These are phyloP conservation scores for Saccopteryx leptura DNA, from an alignment of 2,113 vertebrate genomes.

Conservation along the genomic window DNA sequence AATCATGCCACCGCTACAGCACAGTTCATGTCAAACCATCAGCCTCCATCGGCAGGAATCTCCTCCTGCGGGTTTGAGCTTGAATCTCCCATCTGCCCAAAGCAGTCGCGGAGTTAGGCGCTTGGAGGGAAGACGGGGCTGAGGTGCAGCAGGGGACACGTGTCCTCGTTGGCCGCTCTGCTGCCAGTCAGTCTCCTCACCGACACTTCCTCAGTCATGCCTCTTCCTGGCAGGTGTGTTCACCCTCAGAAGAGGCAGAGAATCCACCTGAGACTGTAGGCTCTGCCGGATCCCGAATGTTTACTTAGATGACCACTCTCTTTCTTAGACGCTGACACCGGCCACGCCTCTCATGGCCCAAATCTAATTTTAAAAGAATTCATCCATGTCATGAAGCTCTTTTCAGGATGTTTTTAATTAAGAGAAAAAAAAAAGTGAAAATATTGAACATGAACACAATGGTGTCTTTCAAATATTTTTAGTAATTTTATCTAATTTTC, in stretches of 20 bases:
- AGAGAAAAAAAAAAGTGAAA: constrained; percentile 55
- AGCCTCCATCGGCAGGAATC: neutral
- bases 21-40: neutral
- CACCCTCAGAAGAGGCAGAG: neutral
- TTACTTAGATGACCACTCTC: neutral
- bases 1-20: neutral
- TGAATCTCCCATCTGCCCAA: neutral
- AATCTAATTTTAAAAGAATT: constrained; percentile 72
- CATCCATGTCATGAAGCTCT: constrained; percentile 75
- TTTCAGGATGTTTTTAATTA: constrained; percentile 45
- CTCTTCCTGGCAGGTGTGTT: neutral
- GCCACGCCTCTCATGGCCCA: neutral
- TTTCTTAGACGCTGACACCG: neutral
- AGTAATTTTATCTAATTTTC: constrained; percentile 56
- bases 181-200: neutral
- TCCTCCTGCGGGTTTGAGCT: neutral
- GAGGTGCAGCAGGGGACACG: neutral
- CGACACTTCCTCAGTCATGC: neutral
- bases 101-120: neutral
- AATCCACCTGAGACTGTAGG: neutral
- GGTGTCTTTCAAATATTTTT: constrained; percentile 76
- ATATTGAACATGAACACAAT: constrained; percentile 55
- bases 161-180: neutral
- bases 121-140: neutral
- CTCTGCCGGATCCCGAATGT: neutral